Conservation (phyloP, 2,797 vertebrate genomes). For the Sebastes goodei region DNA sequence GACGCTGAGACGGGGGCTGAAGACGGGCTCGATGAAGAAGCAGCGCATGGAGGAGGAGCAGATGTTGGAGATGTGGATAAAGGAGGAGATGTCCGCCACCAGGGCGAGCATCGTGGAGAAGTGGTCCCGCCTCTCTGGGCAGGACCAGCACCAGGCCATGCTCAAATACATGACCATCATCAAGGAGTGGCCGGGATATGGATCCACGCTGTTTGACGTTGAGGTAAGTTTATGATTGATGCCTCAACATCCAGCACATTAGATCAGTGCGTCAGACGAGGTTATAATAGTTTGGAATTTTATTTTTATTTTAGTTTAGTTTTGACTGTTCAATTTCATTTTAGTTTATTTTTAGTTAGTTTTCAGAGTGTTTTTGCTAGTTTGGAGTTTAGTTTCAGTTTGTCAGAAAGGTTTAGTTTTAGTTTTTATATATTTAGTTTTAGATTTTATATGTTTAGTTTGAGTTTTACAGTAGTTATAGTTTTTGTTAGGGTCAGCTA, state of each 20-base stretch:
- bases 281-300: no score
- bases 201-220: constrained; percentile 92
- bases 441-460: no score
- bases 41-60: constrained; percentile 93
- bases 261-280: not conserved
- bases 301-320: no score
- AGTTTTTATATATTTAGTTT: no score
- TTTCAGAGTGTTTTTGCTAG: no score
- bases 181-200: constrained; percentile 93
- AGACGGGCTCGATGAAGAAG: constrained; percentile 91
- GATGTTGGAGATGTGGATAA: constrained; percentile 97
- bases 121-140: constrained; percentile 87
- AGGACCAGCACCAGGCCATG: constrained; percentile 94
- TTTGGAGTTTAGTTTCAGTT: no score
- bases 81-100: constrained; percentile 92
- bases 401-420: no score
- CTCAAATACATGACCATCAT: constrained; percentile 92
- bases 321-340: no score
- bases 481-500: no score
- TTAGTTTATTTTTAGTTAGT: no score
- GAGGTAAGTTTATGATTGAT: constrained; percentile 80
- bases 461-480: no score
- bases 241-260: not conserved
- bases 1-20: constrained; percentile 88
- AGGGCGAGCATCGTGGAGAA: constrained; percentile 89